These are phyloP conservation scores for Lepeophtheirus nordmannii DNA, from an alignment of 2,888 invertebrate species.

Conservation along the genomic window DNA sequence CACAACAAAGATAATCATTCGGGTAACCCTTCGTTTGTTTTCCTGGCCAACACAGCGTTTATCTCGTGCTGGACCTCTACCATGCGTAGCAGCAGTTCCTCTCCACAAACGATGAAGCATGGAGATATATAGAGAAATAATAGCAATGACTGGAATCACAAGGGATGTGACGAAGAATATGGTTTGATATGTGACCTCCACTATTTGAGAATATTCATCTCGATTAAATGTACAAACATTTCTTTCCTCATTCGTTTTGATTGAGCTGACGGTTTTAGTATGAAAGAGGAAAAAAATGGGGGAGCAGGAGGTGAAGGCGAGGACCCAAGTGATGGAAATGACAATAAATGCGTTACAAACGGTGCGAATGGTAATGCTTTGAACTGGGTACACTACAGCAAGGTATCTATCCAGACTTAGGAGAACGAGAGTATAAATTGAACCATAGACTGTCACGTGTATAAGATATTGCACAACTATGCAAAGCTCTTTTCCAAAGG, in stretches of 20 bases:
- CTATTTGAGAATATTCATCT: background rate
- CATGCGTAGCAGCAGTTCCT: slow-evolving; percentile 36
- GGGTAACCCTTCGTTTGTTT: slow-evolving; percentile 71
- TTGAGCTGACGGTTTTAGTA: background rate
- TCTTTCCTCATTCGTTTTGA: background rate
- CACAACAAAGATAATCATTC: slow-evolving; percentile 78
- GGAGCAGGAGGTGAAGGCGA: slow-evolving; percentile 31
- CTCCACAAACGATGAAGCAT: slow-evolving; percentile 71
- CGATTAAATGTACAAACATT: slow-evolving; percentile 14
- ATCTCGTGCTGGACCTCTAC: slow-evolving; percentile 51
- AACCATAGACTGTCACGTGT: slow-evolving; percentile 79
- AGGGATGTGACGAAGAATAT: slow-evolving; percentile 76
- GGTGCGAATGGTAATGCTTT: slow-evolving; percentile 66
- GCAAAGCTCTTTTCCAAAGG: slow-evolving; percentile 77
- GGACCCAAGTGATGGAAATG: slow-evolving; percentile 61
- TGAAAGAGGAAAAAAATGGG: slow-evolving; percentile 8
- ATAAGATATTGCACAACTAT: slow-evolving; percentile 78
- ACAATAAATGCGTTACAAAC: slow-evolving; percentile 63
- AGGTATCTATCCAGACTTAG: slow-evolving; percentile 81
- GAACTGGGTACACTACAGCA: slow-evolving; percentile 82
- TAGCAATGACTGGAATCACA: slow-evolving; percentile 67
- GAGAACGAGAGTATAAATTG: slow-evolving; percentile 78
- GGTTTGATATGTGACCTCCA: slow-evolving; percentile 41
- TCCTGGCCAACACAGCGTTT: slow-evolving; percentile 71
- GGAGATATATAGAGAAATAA: slow-evolving; percentile 69